Evolutionary conservation across 2,888 invertebrate genomes (phyloP).

Genomic region (Calephelis perditalis): DNA sequence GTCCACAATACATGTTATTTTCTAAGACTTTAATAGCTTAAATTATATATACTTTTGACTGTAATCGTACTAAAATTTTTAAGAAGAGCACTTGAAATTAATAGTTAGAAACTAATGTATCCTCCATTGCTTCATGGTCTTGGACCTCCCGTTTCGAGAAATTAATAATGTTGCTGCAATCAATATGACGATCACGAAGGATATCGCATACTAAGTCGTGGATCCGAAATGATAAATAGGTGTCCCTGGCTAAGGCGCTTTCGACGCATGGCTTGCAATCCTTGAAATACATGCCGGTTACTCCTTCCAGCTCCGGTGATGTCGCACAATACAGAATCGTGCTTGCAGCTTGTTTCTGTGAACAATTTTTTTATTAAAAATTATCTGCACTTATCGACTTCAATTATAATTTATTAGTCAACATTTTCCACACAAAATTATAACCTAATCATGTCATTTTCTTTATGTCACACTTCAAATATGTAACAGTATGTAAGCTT

Average conservation of each 20-base stretch:
- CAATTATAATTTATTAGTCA: too few species aligned
- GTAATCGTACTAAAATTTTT: background rate
- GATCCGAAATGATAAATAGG: conserved; percentile 53
- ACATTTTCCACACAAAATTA: too few species aligned
- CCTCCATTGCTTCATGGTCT: background rate
- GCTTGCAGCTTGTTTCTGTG: conserved; percentile 93
- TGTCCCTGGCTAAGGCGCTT: conserved; percentile 54
- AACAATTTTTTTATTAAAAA: conserved; percentile 23
- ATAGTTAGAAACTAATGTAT: background rate
- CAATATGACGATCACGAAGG: conserved; percentile 37
- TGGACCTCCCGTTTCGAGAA: background rate
- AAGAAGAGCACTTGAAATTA: conserved; percentile 39
- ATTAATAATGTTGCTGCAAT: conserved; percentile 22
- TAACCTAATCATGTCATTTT: too few species aligned
- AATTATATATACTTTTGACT: too few species aligned
- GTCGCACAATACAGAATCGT: conserved; percentile 93
- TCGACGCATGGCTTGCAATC: conserved; percentile 85
- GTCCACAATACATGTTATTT: too few species aligned
- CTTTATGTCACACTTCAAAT: too few species aligned
- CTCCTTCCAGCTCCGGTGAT: conserved; percentile 85
- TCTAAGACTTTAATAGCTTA: too few species aligned
- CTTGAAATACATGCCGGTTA: conserved; percentile 93
- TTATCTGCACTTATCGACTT: background rate
- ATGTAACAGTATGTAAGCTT: too few species aligned
- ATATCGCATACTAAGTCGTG: conserved; percentile 48